A percentile compares a stretch with the other conserved stretches of the same genome.
Conservation (phyloP, 2,113 vertebrate genomes). For the Lagenorhynchus albirostris region DNA sequence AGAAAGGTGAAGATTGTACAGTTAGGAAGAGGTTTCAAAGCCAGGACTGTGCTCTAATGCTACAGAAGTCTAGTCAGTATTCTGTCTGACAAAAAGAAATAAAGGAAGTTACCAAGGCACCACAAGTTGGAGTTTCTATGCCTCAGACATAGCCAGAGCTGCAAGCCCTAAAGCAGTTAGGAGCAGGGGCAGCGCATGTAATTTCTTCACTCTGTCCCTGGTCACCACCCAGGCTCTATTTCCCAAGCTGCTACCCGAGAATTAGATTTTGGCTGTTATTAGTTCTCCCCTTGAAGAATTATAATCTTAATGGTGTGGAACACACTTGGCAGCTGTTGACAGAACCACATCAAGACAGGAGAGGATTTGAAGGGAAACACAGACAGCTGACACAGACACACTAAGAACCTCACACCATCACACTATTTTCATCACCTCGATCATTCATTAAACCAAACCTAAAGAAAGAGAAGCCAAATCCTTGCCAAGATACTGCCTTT, state of each 20-base stretch:
- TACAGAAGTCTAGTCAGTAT: not conserved
- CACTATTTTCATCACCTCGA: conserved; percentile 35
- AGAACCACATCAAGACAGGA: conserved; percentile 37
- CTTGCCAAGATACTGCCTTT: not conserved
- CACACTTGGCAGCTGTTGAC: conserved; percentile 6
- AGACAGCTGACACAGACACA: not conserved
- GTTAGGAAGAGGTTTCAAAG: not conserved
- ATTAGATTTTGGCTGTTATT: not conserved
- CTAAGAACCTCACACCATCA: conserved; percentile 41
- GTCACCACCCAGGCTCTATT: not conserved
- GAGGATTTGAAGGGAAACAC: conserved; percentile 12
- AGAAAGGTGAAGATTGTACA: not conserved
- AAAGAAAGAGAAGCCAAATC: not conserved
- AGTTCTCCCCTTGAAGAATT: conserved; percentile 29
- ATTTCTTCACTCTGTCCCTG: not conserved
- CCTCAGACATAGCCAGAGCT: not conserved
- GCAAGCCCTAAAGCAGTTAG: not conserved
- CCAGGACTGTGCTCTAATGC: not conserved
- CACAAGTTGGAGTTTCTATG: not conserved
- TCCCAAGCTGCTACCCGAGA: not conserved
- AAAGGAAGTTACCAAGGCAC: not conserved
- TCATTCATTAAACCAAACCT: not conserved
- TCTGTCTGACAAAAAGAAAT: not conserved
- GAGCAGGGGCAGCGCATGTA: not conserved
- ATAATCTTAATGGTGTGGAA: not conserved